phyloP scores from a whole-genome alignment of 2,888 invertebrate species.

The Nectonema munidae region DNA sequence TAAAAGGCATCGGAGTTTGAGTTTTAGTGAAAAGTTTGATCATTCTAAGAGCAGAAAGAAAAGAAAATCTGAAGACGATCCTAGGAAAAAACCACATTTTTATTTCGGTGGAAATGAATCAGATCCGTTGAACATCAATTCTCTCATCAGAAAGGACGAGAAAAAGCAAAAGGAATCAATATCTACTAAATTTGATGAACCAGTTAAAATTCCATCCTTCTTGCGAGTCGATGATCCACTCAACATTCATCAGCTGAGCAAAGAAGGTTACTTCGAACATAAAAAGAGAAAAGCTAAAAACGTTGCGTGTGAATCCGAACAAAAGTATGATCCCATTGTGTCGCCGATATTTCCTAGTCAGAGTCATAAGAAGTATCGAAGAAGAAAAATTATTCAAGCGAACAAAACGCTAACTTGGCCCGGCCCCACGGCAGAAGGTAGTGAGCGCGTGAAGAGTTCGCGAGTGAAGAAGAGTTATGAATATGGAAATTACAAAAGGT shows the following conservation, averaged over 20 bases:
- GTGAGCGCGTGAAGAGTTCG: constrained; percentile 18
- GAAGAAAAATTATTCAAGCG: no score
- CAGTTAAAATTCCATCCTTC: neutral
- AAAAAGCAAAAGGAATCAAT: neutral
- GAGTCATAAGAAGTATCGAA: constrained; percentile 27
- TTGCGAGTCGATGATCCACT: constrained; percentile 2
- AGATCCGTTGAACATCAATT: constrained; percentile 8
- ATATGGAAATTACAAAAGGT: constrained; percentile 7
- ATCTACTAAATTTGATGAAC: neutral
- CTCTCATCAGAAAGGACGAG: neutral
- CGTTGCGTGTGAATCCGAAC: constrained; percentile 14
- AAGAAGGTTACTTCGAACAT: neutral
- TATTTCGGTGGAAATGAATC: constrained; percentile 1
- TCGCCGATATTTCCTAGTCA: constrained; percentile 65
- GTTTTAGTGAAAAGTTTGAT: no score
- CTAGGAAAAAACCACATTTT: neutral
- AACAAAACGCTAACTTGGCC: no score
- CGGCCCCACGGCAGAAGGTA: no score
- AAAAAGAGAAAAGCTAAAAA: constrained; percentile 1
- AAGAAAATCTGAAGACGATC: no score
- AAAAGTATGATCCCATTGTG: constrained; percentile 45
- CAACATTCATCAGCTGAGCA: neutral
- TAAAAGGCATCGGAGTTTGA: no score
- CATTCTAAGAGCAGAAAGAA: no score
- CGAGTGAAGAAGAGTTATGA: no score